Conservation (phyloP, 1,140 invertebrate species). For the Acromyrmex heyeri region DNA sequence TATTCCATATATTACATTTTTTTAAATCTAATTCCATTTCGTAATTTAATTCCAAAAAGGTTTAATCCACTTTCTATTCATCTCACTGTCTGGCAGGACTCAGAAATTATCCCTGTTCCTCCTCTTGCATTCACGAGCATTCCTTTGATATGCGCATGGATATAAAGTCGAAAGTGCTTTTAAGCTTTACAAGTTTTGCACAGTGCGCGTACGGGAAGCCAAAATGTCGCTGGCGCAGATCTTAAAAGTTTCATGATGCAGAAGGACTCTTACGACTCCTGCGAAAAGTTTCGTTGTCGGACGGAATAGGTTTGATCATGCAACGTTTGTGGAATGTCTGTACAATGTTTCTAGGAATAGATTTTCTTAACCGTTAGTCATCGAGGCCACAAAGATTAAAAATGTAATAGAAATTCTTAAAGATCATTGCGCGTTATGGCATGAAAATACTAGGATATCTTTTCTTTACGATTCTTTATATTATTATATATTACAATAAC, state of each 20-base stretch:
- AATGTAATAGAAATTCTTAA: slow-evolving; percentile 38
- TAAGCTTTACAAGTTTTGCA: slow-evolving; percentile 71
- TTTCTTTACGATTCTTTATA: not conserved
- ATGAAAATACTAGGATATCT: not conserved
- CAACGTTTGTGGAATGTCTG: slow-evolving; percentile 54
- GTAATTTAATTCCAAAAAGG: slow-evolving; percentile 1
- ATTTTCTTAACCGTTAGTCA: slow-evolving; percentile 55
- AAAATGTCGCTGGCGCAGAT: slow-evolving; percentile 70
- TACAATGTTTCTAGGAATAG: slow-evolving; percentile 47
- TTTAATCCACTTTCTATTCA: slow-evolving; percentile 9
- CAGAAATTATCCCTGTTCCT: slow-evolving; percentile 3
- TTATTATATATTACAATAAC: not conserved
- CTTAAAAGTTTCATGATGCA: slow-evolving; percentile 69
- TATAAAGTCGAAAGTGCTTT: slow-evolving; percentile 68
- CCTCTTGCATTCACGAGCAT: slow-evolving; percentile 5
- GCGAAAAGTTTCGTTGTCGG: slow-evolving; percentile 66
- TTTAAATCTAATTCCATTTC: not conserved
- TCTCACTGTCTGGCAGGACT: not conserved
- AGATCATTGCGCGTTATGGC: not conserved
- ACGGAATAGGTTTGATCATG: slow-evolving; percentile 61
- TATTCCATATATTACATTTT: not conserved
- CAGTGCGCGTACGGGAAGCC: slow-evolving; percentile 48
- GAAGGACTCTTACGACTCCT: slow-evolving; percentile 62
- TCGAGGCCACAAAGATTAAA: slow-evolving; percentile 51
- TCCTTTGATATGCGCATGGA: slow-evolving; percentile 50